These are phyloP conservation scores for Eilema depressum DNA, from an alignment of 2,888 invertebrate genomes.

Conservation along the genomic window DNA sequence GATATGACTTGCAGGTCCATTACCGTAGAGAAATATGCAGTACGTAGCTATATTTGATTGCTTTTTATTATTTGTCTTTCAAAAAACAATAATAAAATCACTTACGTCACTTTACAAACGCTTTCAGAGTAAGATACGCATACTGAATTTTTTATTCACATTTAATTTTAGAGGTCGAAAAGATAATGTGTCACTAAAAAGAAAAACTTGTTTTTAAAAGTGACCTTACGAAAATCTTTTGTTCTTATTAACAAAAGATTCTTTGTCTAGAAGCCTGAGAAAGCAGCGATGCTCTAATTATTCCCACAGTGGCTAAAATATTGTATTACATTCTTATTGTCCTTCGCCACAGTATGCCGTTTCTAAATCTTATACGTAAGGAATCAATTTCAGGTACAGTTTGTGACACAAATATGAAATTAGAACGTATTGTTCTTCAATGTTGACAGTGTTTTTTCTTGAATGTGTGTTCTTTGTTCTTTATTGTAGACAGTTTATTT, in stretches of 20 bases:
- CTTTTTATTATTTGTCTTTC: too few species aligned
- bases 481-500: not conserved
- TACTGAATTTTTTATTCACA: conserved; percentile 1
- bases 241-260: conserved; percentile 40
- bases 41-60: too few species aligned
- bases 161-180: conserved; percentile 18
- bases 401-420: conserved; percentile 7
- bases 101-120: not conserved
- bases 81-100: not conserved
- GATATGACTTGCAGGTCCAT: too few species aligned
- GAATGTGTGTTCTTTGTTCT: not conserved
- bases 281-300: conserved; percentile 74
- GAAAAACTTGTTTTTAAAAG: conserved; percentile 31
- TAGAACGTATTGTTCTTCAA: not conserved
- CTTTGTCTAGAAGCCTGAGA: conserved; percentile 58
- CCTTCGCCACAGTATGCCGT: conserved; percentile 61
- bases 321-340: conserved; percentile 74
- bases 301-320: conserved; percentile 65
- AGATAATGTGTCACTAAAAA: conserved; percentile 17
- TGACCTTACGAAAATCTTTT: conserved; percentile 37
- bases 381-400: conserved; percentile 74
- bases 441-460: not conserved
- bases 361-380: conserved; percentile 81
- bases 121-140: not conserved
- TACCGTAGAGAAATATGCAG: too few species aligned